Percentiles rank a stretch among this genome's conserved stretches.
Evolutionary conservation across 1,140 invertebrate species (phyloP).

Genomic region (Drosophila sturtevanti): DNA sequence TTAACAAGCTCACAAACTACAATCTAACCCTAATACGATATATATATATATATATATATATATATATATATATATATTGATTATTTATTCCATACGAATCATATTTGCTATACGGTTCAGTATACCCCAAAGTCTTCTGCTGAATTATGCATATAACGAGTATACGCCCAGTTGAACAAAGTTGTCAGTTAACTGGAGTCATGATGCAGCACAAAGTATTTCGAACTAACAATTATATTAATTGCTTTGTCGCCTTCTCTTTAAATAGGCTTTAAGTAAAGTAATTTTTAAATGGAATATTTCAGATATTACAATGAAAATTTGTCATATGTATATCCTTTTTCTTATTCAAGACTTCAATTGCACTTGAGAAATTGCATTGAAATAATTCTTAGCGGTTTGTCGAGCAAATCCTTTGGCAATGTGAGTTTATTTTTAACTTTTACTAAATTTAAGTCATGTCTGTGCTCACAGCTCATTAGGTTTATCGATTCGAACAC

Average conservation of each 20-base stretch:
- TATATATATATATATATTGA: too few species aligned
- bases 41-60: too few species aligned
- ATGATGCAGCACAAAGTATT: constrained; percentile 31
- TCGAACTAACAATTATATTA: constrained; percentile 52
- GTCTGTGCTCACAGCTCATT: constrained; percentile 65
- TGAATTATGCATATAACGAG: constrained; percentile 30
- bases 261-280: constrained; percentile 20
- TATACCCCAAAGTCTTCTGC: not conserved
- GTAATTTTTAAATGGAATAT: not conserved
- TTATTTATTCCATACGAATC: too few species aligned
- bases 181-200: constrained; percentile 27
- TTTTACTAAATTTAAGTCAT: constrained; percentile 37
- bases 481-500: constrained; percentile 61
- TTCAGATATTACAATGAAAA: not conserved
- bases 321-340: not conserved
- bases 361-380: constrained; percentile 36
- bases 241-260: constrained; percentile 37
- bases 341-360: too few species aligned
- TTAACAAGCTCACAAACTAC: too few species aligned
- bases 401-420: not conserved
- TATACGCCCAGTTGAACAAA: constrained; percentile 44
- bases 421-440: not conserved
- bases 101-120: not conserved
- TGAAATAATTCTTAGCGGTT: not conserved
- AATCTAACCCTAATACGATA: too few species aligned